These are phyloP conservation scores for Megalonaias nervosa DNA, from an alignment of 1,140 invertebrate genomes.

Conservation along the genomic window DNA sequence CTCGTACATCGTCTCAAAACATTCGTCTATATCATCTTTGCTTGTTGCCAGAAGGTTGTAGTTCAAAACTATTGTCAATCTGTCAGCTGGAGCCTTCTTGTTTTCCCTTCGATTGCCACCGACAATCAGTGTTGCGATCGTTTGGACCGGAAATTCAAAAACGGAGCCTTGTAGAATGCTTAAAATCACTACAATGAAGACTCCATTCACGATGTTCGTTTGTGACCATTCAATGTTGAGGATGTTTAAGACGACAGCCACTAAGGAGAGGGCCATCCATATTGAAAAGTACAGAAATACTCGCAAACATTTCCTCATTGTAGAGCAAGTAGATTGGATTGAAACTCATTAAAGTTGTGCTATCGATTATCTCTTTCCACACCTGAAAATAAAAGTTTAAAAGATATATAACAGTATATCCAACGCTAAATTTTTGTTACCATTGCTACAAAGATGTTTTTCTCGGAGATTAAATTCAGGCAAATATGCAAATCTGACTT, in stretches of 20 bases:
- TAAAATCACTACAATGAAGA: constrained; percentile 44
- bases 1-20: constrained; percentile 47
- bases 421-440: too few relatives aligned
- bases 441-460: too few relatives aligned
- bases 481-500: too few relatives aligned
- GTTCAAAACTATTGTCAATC: constrained; percentile 42
- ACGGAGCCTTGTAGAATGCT: constrained; percentile 47
- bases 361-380: too few relatives aligned
- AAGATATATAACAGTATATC: too few relatives aligned
- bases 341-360: too few relatives aligned
- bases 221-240: constrained; percentile 50
- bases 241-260: constrained; percentile 36
- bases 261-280: constrained; percentile 39
- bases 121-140: constrained; percentile 43
- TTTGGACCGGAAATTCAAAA: constrained; percentile 48
- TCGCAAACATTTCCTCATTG: constrained; percentile 28
- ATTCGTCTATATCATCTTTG: constrained; percentile 48
- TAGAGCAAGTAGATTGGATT: neutral
- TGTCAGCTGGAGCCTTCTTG: constrained; percentile 26
- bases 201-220: constrained; percentile 39
- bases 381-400: too few relatives aligned
- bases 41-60: constrained; percentile 49
- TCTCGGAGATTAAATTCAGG: too few relatives aligned
- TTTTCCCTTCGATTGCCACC: constrained; percentile 44
- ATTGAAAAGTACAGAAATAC: constrained; percentile 43